These are phyloP conservation scores for Altica lythri DNA, from an alignment of 2,888 invertebrate genomes.

Conservation along the genomic window DNA sequence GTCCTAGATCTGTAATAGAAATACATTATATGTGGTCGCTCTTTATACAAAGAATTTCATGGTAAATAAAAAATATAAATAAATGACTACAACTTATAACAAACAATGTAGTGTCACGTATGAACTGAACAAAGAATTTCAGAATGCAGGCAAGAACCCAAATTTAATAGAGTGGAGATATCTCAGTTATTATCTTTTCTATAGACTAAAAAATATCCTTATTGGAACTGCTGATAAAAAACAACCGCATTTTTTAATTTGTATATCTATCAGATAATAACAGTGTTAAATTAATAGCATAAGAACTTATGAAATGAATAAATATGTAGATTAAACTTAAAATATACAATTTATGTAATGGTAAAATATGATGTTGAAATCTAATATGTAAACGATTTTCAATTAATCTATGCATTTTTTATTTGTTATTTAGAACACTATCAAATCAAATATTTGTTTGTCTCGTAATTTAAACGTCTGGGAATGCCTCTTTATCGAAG, in stretches of 20 bases:
- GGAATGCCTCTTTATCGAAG: too few relatives aligned
- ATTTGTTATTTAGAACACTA: too few relatives aligned
- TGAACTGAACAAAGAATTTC: conserved; percentile 5
- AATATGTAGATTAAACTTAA: too few relatives aligned
- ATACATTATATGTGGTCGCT: too few relatives aligned
- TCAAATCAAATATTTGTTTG: too few relatives aligned
- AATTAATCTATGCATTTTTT: too few relatives aligned
- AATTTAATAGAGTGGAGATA: conserved; percentile 17
- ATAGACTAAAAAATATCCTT: neutral
- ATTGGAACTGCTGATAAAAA: neutral
- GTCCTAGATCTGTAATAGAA: too few relatives aligned
- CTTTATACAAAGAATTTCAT: conserved; percentile 6
- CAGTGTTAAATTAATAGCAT: neutral
- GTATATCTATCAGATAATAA: neutral
- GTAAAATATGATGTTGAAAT: too few relatives aligned
- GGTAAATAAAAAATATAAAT: conserved; percentile 8
- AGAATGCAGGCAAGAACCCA: conserved; percentile 14
- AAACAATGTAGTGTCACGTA: conserved; percentile 5
- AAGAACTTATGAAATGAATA: neutral
- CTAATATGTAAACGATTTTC: too few relatives aligned
- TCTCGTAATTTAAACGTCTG: too few relatives aligned
- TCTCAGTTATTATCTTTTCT: conserved; percentile 11
- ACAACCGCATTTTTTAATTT: neutral
- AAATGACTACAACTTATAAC: too few relatives aligned
- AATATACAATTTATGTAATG: too few relatives aligned